Base-by-base conservation (phyloP, 30 jellyfish, hydroid and myxozoan genomes). In the Phacellophora camtschatica region DNA sequence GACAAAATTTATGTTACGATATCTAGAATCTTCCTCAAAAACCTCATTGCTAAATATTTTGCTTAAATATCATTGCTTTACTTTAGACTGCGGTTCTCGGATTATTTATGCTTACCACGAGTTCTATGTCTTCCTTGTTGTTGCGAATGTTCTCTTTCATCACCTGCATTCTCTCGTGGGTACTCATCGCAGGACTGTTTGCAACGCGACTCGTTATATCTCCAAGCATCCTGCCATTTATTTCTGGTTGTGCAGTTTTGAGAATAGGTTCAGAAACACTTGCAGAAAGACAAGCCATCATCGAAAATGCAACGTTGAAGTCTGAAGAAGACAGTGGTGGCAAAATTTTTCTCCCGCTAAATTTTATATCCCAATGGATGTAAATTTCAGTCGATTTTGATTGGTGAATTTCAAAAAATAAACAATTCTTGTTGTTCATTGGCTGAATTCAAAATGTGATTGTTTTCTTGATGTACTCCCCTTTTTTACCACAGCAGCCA, bases 141-240 rank as follows among this genome's bases (percentile, higher is more conserved):
- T 77, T 77, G 30, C 74, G 56, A 37, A 77, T 37, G n/a, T 77
- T 77, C 32, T 77, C 90, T 45, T 77, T 77, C 90, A 77, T 77
- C 6, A 19, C 62, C 65, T 19, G 29, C 23, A 77, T 77, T 46
- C 90, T 37, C n/a, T 77, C 90, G 31, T 77, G 90, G 31, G 90
- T 77, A 39, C 70, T 51, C 23, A 67, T 25, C n/a, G n/a, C n/a
- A 4, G 90, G 90, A 49, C 90, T 77, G 90, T 77, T 77, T 63
- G 13, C 33, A 51, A 77, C 2, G 48, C 18, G 15, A 61, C 63
- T 77, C 10, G 90, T 77, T 48, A 77, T 77, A n/a, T 77, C 90
- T 18, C 74, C 79, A 2, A 77, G 45, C 90, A 77, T 77, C 72
- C 63, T 77, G 90, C 30, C 46, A 19, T 41, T 9, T 9, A 41